Evolutionary conservation across 2,113 vertebrate species (phyloP).

Genomic region (Hipposideros armiger): DNA sequence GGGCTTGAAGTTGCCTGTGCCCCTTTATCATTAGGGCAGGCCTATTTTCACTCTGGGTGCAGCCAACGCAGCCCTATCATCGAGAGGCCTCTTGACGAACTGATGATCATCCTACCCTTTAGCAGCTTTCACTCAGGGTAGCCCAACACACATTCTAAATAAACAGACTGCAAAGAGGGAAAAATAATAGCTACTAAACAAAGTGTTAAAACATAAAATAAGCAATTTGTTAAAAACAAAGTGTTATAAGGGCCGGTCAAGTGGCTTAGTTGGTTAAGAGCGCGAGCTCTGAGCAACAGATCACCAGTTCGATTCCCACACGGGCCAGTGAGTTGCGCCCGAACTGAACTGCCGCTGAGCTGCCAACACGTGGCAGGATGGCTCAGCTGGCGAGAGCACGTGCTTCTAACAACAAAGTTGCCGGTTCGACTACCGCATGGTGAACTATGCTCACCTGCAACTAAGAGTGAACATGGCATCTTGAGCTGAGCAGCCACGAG

Average conservation of each 20-base stretch:
- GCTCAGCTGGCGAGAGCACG: too few species aligned
- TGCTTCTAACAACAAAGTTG: too few species aligned
- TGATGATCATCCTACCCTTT: not conserved
- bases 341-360: too few species aligned
- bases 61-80: not conserved
- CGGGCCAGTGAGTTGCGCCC: too few species aligned
- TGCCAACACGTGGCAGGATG: too few species aligned
- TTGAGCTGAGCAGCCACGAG: too few species aligned
- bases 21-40: not conserved
- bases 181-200: constrained; percentile 25
- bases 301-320: too few species aligned
- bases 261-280: too few species aligned
- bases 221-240: constrained; percentile 1
- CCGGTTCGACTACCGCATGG: too few species aligned
- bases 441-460: too few species aligned
- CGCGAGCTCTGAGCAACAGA: too few species aligned
- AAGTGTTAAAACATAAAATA: constrained; percentile 24
- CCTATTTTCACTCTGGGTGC: not conserved
- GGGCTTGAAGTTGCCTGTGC: not conserved
- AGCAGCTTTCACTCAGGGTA: not conserved
- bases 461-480: too few species aligned
- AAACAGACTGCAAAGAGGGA: not conserved
- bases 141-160: not conserved
- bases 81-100: not conserved
- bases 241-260: not conserved